A percentile compares a stretch with the other conserved stretches of the same genome.
These are phyloP conservation scores for Lydus trimaculatus DNA, from an alignment of 2,888 invertebrate genomes.

Conservation along the genomic window DNA sequence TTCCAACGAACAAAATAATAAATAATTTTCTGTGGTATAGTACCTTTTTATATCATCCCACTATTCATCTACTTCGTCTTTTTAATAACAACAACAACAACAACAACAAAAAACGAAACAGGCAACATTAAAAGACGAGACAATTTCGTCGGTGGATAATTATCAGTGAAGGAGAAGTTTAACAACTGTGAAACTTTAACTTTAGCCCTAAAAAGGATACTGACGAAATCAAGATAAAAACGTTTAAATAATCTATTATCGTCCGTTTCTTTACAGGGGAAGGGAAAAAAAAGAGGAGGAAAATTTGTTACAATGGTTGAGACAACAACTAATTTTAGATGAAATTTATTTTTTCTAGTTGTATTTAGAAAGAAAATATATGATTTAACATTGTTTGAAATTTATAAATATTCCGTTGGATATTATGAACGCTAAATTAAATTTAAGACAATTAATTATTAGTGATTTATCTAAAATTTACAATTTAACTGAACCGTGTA, in stretches of 20 bases:
- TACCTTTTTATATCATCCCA: not conserved
- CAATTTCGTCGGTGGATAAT: constrained; percentile 12
- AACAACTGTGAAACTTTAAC: constrained; percentile 15
- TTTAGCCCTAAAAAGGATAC: constrained; percentile 1
- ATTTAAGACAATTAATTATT: not conserved
- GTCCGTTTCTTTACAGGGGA: not conserved
- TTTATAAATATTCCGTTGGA: not conserved
- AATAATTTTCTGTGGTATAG: not conserved
- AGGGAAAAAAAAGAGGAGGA: not conserved
- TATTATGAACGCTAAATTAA: too few relatives aligned
- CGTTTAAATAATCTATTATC: constrained; percentile 12
- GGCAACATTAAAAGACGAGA: constrained; percentile 12
- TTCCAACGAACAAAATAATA: not conserved
- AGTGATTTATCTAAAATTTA: not conserved
- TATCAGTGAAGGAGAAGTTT: constrained; percentile 12
- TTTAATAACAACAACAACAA: not conserved
- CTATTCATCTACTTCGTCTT: not conserved
- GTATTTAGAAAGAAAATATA: not conserved
- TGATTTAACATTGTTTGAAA: not conserved
- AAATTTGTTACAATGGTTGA: not conserved
- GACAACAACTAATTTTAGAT: not conserved
- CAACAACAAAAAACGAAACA: constrained; percentile 14
- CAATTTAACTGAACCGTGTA: not conserved
- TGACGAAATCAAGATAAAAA: constrained; percentile 11
- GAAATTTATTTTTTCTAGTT: not conserved